phyloP scores from a whole-genome alignment of 2,113 vertebrate genomes.

The Embiotoca jacksoni region DNA sequence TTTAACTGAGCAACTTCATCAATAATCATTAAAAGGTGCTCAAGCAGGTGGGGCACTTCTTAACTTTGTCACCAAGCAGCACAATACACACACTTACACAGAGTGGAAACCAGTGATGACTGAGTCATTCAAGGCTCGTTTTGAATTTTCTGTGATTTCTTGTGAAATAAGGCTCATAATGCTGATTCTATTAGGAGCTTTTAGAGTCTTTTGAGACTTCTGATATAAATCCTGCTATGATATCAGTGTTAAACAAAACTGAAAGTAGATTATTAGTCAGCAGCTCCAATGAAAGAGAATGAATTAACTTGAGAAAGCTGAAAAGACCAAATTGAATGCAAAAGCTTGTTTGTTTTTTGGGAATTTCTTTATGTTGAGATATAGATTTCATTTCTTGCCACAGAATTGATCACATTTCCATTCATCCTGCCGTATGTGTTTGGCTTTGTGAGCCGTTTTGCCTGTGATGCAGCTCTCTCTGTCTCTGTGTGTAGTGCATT shows the following conservation, averaged over 20 bases:
- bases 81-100: conserved; percentile 5
- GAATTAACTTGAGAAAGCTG: conserved; percentile 1
- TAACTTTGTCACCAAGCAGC: conserved; percentile 39
- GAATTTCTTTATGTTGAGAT: conserved; percentile 14
- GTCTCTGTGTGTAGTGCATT: conserved; percentile 31
- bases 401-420: conserved; percentile 28
- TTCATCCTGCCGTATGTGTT: conserved; percentile 10
- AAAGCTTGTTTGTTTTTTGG: not conserved
- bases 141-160: conserved; percentile 24
- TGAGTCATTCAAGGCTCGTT: conserved; percentile 19
- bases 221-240: conserved; percentile 19
- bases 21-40: conserved; percentile 82
- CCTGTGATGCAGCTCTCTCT: conserved; percentile 45
- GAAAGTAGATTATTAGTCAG: conserved; percentile 25
- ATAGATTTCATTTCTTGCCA: conserved; percentile 21
- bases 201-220: not conserved
- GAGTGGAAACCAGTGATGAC: not conserved
- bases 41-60: conserved; percentile 66
- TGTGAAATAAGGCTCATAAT: conserved; percentile 17
- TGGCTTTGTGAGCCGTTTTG: conserved; percentile 40
- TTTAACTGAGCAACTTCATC: conserved; percentile 81
- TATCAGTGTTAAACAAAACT: conserved; percentile 17
- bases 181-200: conserved; percentile 27
- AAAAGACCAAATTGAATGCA: conserved; percentile 12
- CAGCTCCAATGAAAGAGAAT: conserved; percentile 10